These are phyloP conservation scores for Esox niger DNA, from an alignment of 2,113 vertebrate species.

Conservation along the genomic window DNA sequence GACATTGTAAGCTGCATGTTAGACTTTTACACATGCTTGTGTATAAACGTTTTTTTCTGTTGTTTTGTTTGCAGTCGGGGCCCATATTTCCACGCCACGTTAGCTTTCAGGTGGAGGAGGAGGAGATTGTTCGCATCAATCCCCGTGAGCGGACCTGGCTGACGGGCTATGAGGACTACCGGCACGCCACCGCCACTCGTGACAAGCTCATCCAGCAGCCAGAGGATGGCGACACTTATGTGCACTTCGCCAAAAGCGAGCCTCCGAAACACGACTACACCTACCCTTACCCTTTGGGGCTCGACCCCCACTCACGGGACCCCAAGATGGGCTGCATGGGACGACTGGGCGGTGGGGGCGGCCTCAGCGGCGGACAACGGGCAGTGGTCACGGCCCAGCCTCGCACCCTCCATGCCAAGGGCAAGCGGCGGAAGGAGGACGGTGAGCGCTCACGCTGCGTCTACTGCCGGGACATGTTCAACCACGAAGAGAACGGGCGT, in stretches of 20 bases:
- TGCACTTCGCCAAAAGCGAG: constrained; percentile 86
- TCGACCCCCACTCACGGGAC: constrained; percentile 61
- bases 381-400: constrained; percentile 85
- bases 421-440: constrained; percentile 74
- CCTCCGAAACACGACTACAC: constrained; percentile 85
- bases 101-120: constrained; percentile 86
- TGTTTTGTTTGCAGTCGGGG: constrained; percentile 30
- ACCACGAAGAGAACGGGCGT: constrained; percentile 83
- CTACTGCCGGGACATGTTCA: constrained; percentile 95
- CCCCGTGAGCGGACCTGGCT: constrained; percentile 89
- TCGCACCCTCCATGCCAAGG: constrained; percentile 63
- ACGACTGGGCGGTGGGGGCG: constrained; percentile 11
- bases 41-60: too few relatives aligned
- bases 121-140: constrained; percentile 91
- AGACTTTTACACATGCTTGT: too few relatives aligned
- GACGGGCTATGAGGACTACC: constrained; percentile 92
- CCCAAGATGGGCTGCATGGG: constrained; percentile 78
- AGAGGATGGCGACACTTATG: constrained; percentile 78
- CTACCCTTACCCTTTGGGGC: constrained; percentile 78
- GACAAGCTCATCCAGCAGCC: constrained; percentile 70
- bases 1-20: too few relatives aligned
- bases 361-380: constrained; percentile 28
- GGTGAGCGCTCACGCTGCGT: constrained; percentile 83
- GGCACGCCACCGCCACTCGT: constrained; percentile 76
- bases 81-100: constrained; percentile 81